phyloP scores from a whole-genome alignment of 2,113 vertebrate genomes.

The Pelmatolapia mariae region DNA sequence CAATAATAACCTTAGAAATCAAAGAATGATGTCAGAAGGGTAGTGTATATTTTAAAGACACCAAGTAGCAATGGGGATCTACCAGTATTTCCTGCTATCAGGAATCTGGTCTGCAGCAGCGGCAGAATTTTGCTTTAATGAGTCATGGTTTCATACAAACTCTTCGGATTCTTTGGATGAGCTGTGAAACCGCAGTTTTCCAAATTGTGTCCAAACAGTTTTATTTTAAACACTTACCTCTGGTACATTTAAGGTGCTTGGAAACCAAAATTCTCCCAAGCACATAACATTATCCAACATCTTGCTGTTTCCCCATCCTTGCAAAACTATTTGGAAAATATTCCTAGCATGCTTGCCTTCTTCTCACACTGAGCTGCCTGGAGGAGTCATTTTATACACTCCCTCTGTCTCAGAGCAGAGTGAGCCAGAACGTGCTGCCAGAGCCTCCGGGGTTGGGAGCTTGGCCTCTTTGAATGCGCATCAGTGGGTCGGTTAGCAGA shows the following conservation, averaged over 20 bases:
- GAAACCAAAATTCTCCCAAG: constrained; percentile 12
- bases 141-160: neutral
- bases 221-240: constrained; percentile 17
- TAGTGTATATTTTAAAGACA: neutral
- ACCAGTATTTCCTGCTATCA: neutral
- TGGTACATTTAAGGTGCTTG: constrained; percentile 6
- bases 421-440: constrained; percentile 17
- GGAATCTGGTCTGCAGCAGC: neutral
- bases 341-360: constrained; percentile 20
- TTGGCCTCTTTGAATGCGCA: neutral
- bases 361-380: constrained; percentile 25
- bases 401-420: neutral
- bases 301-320: neutral
- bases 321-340: constrained; percentile 57
- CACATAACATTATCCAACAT: constrained; percentile 24
- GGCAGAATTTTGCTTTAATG: neutral
- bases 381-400: constrained; percentile 34
- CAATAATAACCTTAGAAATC: neutral
- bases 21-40: neutral
- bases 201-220: constrained; percentile 4
- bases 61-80: neutral
- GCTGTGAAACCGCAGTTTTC: neutral
- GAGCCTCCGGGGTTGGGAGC: neutral
- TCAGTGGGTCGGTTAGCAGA: constrained; percentile 9
- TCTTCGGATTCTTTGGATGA: neutral